These are phyloP conservation scores for Psittacara wagleri DNA, from an alignment of 2,113 vertebrate genomes.

Conservation along the genomic window DNA sequence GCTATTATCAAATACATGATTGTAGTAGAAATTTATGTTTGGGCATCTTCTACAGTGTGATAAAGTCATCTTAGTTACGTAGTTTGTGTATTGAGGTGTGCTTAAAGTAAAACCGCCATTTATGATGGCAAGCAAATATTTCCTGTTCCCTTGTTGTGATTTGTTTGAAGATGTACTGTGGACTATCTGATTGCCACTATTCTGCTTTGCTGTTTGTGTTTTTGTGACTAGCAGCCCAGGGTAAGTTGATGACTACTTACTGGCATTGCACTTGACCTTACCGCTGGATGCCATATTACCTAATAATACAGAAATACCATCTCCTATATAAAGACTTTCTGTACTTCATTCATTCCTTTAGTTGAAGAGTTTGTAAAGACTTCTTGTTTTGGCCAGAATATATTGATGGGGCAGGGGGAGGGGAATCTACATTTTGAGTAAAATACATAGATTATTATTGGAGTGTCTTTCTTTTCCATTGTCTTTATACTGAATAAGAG, in stretches of 20 bases:
- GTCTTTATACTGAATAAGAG: background rate
- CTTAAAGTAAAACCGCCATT: background rate
- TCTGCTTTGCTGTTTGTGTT: background rate
- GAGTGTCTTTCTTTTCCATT: background rate
- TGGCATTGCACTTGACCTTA: background rate
- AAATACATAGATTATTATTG: background rate
- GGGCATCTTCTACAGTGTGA: background rate
- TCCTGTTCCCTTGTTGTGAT: background rate
- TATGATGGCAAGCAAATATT: background rate
- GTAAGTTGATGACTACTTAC: background rate
- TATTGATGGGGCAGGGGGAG: background rate
- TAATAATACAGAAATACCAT: background rate
- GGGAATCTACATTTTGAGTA: background rate
- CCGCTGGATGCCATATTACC: background rate
- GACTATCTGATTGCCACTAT: background rate
- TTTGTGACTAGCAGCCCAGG: background rate
- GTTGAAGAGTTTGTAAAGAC: background rate
- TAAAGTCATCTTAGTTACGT: background rate
- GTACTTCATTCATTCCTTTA: background rate
- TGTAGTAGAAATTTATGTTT: background rate
- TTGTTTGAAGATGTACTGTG: background rate
- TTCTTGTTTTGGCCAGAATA: background rate
- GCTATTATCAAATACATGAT: background rate
- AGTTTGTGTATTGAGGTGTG: rapidly evolving
- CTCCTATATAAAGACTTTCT: background rate